Evolutionary conservation across 1,140 invertebrate genomes (phyloP), one percentile per base, ranked within the genome.

Genomic region (Harlomillsia oculata): DNA sequence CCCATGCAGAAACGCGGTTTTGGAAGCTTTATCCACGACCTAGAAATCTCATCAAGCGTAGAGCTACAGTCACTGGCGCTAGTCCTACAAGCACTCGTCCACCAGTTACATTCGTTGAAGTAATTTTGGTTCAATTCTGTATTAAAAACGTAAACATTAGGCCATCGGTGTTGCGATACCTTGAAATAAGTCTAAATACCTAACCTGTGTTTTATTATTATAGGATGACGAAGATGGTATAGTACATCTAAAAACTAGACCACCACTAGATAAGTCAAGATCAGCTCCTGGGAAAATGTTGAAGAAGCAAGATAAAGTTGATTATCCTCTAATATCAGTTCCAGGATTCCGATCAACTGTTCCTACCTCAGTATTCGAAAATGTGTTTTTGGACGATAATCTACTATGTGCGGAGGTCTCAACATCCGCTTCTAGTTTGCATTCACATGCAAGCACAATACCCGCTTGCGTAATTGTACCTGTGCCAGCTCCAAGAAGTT

Each of bases 21-120:
- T 61, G 63, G 59, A 64, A 64, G 34, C 34, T 61, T 13, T 64
- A 64, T 32, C 63, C 63, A 14, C 59, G 52, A 20, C 59, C 63
- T 9, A 51, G 59, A 39, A 58, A 60, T 45, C 39, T 61, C 2
- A 48, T 64, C 14, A 30, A 43, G 18, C 18, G 63, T 25, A 49
- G 63, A 43, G 63, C 63, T 8, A 64, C 59, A 3, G 59, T 64
- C 2, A 59, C 55, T 18, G 63, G 63, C 2, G 44, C 63, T 1
- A 52, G 45, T 53, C 63, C 63, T 11, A 56, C 48, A 1, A 28
- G 36, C 20, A 63, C 56, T 11, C 20, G 60, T 9, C 56, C 60
- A 3, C 56, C 61, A 4, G 56, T 63, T 9, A 63, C 56, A 8
- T 63, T 63, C 30, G 41, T 59, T 5, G 25, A 58, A 0, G 53